These are phyloP conservation scores for Eulemur coronatus DNA, from an alignment of 2,797 vertebrate genomes.

Conservation along the genomic window DNA sequence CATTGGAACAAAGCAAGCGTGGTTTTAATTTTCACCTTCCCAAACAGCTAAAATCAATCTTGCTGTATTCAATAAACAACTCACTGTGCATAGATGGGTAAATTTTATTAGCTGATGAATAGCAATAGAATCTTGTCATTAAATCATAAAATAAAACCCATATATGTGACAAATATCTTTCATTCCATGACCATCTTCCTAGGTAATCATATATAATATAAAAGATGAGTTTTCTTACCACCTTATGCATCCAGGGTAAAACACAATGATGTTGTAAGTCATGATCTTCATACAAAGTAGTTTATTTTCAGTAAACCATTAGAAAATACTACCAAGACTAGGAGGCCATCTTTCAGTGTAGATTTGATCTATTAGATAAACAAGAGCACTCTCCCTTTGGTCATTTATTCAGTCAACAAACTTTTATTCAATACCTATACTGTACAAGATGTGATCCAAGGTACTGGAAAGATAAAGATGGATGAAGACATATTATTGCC, in stretches of 20 bases:
- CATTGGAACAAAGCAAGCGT: background rate
- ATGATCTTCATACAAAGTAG: background rate
- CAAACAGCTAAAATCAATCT: conserved; percentile 64
- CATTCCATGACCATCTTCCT: conserved; percentile 48
- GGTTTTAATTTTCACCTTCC: conserved; percentile 71
- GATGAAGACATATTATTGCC: background rate
- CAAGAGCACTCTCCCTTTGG: background rate
- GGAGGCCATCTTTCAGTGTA: background rate
- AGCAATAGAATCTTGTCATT: conserved; percentile 42
- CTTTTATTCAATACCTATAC: background rate
- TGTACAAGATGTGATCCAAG: background rate
- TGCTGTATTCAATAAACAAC: conserved; percentile 51
- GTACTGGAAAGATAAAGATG: background rate
- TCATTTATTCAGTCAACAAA: conserved; percentile 43
- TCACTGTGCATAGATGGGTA: conserved; percentile 55
- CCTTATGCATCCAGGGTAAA: background rate
- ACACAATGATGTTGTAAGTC: background rate
- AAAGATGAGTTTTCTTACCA: conserved; percentile 43
- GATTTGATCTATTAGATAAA: background rate
- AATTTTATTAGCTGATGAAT: conserved; percentile 65
- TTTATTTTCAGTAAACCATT: conserved; percentile 20
- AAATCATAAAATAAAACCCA: conserved; percentile 63
- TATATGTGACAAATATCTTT: conserved; percentile 55
- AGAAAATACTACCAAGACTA: background rate
- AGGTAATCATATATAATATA: background rate